These are phyloP conservation scores for Doryteuthis pealeii DNA, from an alignment of 1,140 invertebrate species.

Conservation along the genomic window DNA sequence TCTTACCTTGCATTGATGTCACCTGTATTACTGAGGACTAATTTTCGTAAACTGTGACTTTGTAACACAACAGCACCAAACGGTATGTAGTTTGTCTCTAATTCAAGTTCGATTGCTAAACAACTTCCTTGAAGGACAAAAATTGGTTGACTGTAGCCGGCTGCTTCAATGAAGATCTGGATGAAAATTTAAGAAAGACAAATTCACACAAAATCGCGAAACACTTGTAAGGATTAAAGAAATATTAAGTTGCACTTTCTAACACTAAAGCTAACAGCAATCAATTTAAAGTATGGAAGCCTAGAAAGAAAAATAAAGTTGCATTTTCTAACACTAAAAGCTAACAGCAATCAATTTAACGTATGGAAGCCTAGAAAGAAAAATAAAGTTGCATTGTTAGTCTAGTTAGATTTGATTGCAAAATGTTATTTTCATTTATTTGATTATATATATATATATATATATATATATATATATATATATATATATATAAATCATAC, in stretches of 20 bases:
- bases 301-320: no score
- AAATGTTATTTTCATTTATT: not conserved
- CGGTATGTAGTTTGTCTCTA: conserved; percentile 54
- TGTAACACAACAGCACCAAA: conserved; percentile 57
- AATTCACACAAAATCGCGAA: conserved; percentile 1
- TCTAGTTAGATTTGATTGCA: no score
- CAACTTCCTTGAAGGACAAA: conserved; percentile 57
- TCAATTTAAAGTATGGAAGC: no score
- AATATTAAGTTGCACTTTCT: no score
- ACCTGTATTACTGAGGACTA: conserved; percentile 58
- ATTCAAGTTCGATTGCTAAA: conserved; percentile 57
- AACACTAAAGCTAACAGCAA: no score
- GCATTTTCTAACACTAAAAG: no score
- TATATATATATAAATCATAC: not conserved
- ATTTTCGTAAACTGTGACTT: conserved; percentile 51
- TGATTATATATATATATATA: not conserved
- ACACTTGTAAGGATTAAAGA: no score
- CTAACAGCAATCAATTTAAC: no score
- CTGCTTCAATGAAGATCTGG: conserved; percentile 55
- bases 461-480: not conserved
- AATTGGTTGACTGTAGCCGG: conserved; percentile 52
- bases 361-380: no score
- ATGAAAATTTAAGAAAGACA: conserved; percentile 14
- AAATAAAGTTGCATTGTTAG: no score
- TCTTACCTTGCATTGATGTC: conserved; percentile 58